Base-by-base conservation (phyloP, 1,140 invertebrate genomes). In the Drosophila varians region DNA sequence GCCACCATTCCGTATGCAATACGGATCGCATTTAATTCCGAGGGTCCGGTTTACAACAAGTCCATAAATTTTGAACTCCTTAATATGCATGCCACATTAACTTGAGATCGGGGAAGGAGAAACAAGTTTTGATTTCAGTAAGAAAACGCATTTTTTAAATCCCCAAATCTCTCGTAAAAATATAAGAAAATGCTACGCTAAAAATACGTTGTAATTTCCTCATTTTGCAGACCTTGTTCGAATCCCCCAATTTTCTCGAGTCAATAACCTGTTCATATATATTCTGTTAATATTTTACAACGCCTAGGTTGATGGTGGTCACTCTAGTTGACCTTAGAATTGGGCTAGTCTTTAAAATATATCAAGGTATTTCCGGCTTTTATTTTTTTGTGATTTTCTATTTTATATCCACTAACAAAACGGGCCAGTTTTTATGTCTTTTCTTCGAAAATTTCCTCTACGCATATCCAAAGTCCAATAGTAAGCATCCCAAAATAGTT, bases 21-120 rank as follows among this genome's bases (percentile, higher is more conserved):
- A 46, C 52, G 60, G 47, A 26, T 25, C 31, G 23, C 43, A 43
- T 62, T 49, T 55, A 61, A 61, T 42, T 77, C 42, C 12, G 54
- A 36, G 75, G 54, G 71, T 76, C 80, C 80, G 72, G 80, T 84
- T 84, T 73, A 64, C 42, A 66, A 79, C 57, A 70, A 54, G 74
- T 52, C 47, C 26, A 65, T 52, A 75, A 71, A 79, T 86, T 79
- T 72, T 34, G 14, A 66, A 74, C 58, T 60, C 42, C 45, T 82
- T 57, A 64, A 74, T 74, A 82, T 82, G 77, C 78, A 56, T 34
- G 56, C 45, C 74, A 64, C 57, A 69, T 73, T 58, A 57, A 74
- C 36, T 34, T 46, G 12, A 16, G 19, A 36, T 14, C 12, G 36
- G 6, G 26, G 47, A 54, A 21, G 51, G 11, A 47, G 42, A 86